These are phyloP conservation scores for Drosophila kambysellisi DNA, from an alignment of 2,888 invertebrate genomes.

Conservation along the genomic window DNA sequence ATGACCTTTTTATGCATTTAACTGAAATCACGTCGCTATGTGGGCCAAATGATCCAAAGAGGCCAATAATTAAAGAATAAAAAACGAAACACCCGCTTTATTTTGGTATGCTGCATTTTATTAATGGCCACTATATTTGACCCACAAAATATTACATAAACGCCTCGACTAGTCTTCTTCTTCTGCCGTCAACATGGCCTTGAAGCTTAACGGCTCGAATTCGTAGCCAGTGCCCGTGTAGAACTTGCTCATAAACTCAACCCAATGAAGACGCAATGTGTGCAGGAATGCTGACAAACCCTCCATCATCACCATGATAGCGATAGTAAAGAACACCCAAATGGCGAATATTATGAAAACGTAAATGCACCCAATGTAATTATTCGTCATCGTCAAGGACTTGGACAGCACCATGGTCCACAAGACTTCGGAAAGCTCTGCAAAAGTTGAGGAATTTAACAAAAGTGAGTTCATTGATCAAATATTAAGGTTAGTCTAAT, in stretches of 20 bases:
- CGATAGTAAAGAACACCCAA: slow-evolving; percentile 96
- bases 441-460: background rate
- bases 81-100: slow-evolving; percentile 39
- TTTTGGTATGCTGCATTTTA: slow-evolving; percentile 61
- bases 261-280: slow-evolving; percentile 98
- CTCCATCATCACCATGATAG: slow-evolving; percentile 99
- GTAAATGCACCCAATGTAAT: slow-evolving; percentile 90
- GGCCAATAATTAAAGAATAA: slow-evolving; percentile 10
- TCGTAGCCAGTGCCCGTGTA: slow-evolving; percentile 92
- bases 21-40: slow-evolving; percentile 56
- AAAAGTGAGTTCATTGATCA: background rate
- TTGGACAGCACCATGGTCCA: slow-evolving; percentile 96
- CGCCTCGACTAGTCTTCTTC: slow-evolving; percentile 82
- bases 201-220: slow-evolving; percentile 95
- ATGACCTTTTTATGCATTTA: slow-evolving; percentile 61
- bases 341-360: slow-evolving; percentile 94
- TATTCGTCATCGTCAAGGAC: slow-evolving; percentile 88
- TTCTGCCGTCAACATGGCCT: slow-evolving; percentile 88
- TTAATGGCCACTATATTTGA: slow-evolving; percentile 60
- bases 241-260: slow-evolving; percentile 98
- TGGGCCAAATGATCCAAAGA: slow-evolving; percentile 44
- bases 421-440: slow-evolving; percentile 94
- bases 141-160: slow-evolving; percentile 43
- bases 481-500: background rate
- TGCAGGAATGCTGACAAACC: slow-evolving; percentile 99